These are phyloP conservation scores for human (Homo sapiens) DNA, from an alignment of 2,113 vertebrate genomes.

Conservation along the genomic window DNA sequence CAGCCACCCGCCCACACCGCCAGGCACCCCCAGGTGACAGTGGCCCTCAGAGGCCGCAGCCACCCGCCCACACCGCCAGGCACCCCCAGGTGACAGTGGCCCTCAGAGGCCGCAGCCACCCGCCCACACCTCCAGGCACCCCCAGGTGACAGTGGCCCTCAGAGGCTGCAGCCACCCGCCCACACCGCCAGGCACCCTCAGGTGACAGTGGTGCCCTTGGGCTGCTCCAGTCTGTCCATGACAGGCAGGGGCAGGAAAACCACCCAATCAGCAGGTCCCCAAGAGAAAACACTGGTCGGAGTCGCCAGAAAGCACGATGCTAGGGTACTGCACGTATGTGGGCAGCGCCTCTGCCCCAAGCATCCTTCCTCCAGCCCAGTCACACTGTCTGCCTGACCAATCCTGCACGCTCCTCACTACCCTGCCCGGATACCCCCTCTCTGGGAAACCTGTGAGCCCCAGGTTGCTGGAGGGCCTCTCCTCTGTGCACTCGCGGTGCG, in stretches of 20 bases:
- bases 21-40: background rate
- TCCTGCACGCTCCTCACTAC: background rate
- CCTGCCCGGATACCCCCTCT: background rate
- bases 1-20: background rate
- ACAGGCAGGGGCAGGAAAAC: too few relatives aligned
- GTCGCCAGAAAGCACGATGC: background rate
- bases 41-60: too few relatives aligned
- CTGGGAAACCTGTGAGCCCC: background rate
- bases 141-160: background rate
- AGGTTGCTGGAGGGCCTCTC: background rate
- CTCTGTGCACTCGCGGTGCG: background rate
- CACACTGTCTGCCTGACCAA: background rate
- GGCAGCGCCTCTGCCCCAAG: background rate
- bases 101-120: too few relatives aligned
- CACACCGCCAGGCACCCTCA: background rate
- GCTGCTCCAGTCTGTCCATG: background rate
- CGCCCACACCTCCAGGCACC: background rate
- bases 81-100: background rate
- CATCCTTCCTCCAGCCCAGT: background rate
- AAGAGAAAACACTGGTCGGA: background rate
- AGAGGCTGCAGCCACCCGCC: too few relatives aligned
- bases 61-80: background rate
- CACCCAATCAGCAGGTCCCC: background rate
- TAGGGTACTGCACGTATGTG: background rate
- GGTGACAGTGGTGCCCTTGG: background rate